Evolutionary conservation across 2,888 invertebrate genomes (phyloP), one percentile per base, ranked within the genome.

Genomic region (Alentia gelatinosa): DNA sequence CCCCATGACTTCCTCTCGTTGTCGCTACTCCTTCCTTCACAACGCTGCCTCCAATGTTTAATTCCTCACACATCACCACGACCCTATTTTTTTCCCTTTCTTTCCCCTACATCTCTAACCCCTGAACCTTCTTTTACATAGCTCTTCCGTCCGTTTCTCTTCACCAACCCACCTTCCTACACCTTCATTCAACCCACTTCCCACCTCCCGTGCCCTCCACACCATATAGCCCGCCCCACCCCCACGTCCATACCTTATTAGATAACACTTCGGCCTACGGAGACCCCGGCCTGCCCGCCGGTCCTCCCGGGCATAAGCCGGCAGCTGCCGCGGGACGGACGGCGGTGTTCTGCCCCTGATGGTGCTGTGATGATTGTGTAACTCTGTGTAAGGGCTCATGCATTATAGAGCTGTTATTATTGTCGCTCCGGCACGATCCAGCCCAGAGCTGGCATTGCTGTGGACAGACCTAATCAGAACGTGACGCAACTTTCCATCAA

Each of bases 321-420:
- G n/a, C 56, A 56, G 56, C 56, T 56, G 56, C 56, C 12, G 56
- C 23, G 56, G 56, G 56, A 19, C n/a, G 56, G 56, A n/a, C n/a
- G 56, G 56, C 19, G 56, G 56, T 19, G n/a, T n/a, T n/a, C n/a
- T n/a, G n/a, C n/a, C n/a, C n/a, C n/a, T n/a, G n/a, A n/a, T n/a
- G 30, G 30, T 68, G 68, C 68, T 68, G 68, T 68, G 68, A 68
- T 68, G 68, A 68, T 68, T 68, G 68, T 30, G 68, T 68, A 68
- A 68, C 30, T 9, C 68, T 12, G n/a, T 12, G 68, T 68, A 68
- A 26, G 30, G 68, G 30, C 26, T 30, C 68, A 68, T 68, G 68
- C 68, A 68, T 68, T 68, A 68, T 68, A 68, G 68, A 68, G 68
- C 68, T 30, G 68, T 68, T 68, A 68, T 68, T 68, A 68, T 26